These are phyloP conservation scores for Athalia circularis DNA, from an alignment of 2,888 invertebrate genomes.

Conservation along the genomic window DNA sequence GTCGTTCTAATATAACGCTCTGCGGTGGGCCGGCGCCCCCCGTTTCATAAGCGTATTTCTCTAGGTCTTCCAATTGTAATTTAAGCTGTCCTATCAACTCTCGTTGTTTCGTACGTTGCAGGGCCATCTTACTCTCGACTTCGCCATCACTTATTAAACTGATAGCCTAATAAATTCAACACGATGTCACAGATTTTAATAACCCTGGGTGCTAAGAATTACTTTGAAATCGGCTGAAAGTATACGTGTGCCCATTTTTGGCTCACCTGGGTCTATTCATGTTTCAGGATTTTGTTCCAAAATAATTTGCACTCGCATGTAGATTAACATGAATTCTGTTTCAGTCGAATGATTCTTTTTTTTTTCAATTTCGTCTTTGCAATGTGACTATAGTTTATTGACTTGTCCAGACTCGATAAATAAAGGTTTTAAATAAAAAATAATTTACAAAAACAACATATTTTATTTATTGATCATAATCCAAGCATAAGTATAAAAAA, in stretches of 20 bases:
- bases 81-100: conserved; percentile 94
- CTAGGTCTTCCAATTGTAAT: conserved; percentile 93
- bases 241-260: no score
- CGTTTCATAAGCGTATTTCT: conserved; percentile 93
- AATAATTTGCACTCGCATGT: background rate
- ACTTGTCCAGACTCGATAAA: background rate
- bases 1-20: conserved; percentile 89
- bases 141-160: conserved; percentile 69
- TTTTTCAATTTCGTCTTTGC: background rate
- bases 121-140: conserved; percentile 77
- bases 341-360: no score
- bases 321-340: no score
- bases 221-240: no score
- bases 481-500: conserved; percentile 11
- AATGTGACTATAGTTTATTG: no score
- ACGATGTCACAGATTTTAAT: conserved; percentile 35
- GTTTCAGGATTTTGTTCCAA: no score
- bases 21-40: conserved; percentile 86
- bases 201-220: background rate
- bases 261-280: no score
- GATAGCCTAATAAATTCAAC: conserved; percentile 56
- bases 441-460: conserved; percentile 8
- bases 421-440: conserved; percentile 11
- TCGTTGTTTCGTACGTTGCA: conserved; percentile 82
- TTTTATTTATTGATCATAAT: conserved; percentile 20